These are phyloP conservation scores for Trachelus tabidus DNA, from an alignment of 2,888 invertebrate genomes.

Conservation along the genomic window DNA sequence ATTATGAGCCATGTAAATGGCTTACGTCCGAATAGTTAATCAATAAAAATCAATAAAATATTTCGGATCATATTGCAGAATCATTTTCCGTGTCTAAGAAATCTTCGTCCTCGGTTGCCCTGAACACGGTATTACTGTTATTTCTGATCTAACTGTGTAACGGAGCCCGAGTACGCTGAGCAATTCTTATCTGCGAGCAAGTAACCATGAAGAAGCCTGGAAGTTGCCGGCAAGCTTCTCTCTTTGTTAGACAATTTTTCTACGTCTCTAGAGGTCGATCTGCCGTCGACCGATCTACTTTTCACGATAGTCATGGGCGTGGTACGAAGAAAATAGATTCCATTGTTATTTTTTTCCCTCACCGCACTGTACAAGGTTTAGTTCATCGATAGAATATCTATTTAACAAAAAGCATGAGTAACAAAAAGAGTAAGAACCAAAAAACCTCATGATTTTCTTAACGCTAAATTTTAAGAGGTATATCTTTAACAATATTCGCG, in stretches of 20 bases:
- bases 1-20: not conserved
- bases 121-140: not conserved
- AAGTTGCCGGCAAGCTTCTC: not conserved
- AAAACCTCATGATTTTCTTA: not conserved
- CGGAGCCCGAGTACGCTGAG: not conserved
- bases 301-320: not conserved
- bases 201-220: not conserved
- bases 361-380: not conserved
- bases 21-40: not conserved
- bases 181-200: not conserved
- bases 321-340: not conserved
- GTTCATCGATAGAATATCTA: not conserved
- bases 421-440: not conserved
- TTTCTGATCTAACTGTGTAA: not conserved
- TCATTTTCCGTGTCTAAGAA: not conserved
- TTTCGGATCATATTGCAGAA: not conserved
- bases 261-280: not conserved
- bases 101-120: not conserved
- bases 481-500: not conserved
- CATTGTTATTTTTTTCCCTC: not conserved
- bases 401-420: not conserved
- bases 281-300: not conserved
- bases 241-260: not conserved
- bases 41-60: not conserved
- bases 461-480: not conserved